Evolutionary conservation across 2,797 vertebrate species (phyloP).

Genomic region (Eidolon dupreanum): DNA sequence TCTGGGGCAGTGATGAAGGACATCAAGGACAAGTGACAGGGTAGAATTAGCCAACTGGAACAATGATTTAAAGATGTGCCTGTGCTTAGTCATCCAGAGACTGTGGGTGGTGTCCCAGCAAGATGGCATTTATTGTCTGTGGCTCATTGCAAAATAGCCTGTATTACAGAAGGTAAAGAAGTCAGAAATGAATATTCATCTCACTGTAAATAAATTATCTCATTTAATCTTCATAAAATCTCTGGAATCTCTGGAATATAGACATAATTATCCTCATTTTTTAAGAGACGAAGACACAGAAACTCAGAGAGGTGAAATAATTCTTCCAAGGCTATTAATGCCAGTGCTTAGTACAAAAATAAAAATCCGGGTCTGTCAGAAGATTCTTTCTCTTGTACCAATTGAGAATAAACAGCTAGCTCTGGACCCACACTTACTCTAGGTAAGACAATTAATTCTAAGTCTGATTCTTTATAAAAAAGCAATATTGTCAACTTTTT

Average conservation of each 20-base stretch:
- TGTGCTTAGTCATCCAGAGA: not conserved
- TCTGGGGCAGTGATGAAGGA: not conserved
- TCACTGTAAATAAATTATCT: not conserved
- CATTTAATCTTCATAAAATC: conserved; percentile 25
- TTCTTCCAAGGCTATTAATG: not conserved
- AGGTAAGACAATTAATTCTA: not conserved
- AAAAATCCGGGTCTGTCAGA: not conserved
- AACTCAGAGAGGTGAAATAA: not conserved
- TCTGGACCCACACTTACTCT: not conserved
- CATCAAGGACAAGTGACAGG: not conserved
- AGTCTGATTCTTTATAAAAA: not conserved
- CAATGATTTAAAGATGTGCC: not conserved
- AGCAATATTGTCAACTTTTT: not conserved
- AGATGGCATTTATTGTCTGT: not conserved
- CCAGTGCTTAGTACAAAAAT: not conserved
- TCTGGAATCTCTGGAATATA: not conserved
- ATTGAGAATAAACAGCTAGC: not conserved
- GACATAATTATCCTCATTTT: not conserved
- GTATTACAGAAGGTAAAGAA: not conserved
- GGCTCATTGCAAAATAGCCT: not conserved
- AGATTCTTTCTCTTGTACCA: not conserved
- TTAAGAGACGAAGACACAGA: conserved; percentile 8
- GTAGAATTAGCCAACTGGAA: not conserved
- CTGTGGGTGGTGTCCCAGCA: not conserved
- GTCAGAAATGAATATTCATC: not conserved